phyloP scores from a whole-genome alignment of 2,888 invertebrate genomes.

The Plebejus melissa region DNA sequence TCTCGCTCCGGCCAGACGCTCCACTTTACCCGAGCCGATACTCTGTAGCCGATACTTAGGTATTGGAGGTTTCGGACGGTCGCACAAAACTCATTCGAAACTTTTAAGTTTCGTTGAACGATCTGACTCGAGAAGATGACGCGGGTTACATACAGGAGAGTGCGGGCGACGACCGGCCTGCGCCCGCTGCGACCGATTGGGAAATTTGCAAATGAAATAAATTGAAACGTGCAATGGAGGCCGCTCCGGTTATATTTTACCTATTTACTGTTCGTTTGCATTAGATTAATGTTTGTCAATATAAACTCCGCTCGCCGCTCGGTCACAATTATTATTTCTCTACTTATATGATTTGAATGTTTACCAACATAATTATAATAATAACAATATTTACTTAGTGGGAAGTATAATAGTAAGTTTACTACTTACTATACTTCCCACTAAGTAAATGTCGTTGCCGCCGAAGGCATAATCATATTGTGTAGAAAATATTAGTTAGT shows the following conservation, averaged over 20 bases:
- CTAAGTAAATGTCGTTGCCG: no score
- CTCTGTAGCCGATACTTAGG: background rate
- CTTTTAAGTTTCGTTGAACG: background rate
- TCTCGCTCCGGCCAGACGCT: background rate
- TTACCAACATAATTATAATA: no score
- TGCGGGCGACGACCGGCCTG: constrained; percentile 10
- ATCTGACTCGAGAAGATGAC: background rate
- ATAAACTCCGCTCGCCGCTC: background rate
- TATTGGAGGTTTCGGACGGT: background rate
- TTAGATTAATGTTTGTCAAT: background rate
- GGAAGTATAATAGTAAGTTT: no score
- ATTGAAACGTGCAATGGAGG: constrained; percentile 24
- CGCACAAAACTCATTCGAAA: background rate
- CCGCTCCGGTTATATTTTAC: background rate
- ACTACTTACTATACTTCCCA: no score
- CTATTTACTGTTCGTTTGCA: background rate
- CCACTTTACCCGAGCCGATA: background rate
- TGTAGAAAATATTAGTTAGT: no score
- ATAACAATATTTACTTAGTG: no score
- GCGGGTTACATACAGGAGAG: background rate
- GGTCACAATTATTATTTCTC: background rate
- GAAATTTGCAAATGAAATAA: constrained; percentile 32
- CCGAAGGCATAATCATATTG: no score
- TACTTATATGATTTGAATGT: background rate
- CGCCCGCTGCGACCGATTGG: constrained; percentile 44